Conservation (phyloP, 2,797 vertebrate species). For the Tokudaia tokunoshimensis region DNA sequence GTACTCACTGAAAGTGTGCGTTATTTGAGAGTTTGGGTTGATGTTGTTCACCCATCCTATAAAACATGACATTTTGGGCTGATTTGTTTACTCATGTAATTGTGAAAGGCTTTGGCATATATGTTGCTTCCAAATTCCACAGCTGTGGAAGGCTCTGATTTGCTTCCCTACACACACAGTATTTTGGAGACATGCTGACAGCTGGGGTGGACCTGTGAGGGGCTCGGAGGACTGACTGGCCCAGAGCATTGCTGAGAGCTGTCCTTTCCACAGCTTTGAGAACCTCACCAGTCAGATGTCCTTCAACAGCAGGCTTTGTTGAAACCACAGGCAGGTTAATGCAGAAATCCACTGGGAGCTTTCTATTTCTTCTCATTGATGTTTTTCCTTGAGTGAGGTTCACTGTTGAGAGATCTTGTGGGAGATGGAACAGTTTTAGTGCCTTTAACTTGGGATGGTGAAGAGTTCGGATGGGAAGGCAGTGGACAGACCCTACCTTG, state of each 20-base stretch:
- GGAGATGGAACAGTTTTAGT: not conserved
- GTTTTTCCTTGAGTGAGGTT: not conserved
- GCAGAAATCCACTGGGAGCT: not conserved
- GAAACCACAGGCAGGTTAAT: not conserved
- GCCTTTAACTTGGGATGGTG: not conserved
- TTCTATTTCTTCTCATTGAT: not conserved
- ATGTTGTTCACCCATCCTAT: not conserved
- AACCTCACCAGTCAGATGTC: not conserved
- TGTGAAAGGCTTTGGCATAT: not conserved
- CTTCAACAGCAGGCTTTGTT: not conserved
- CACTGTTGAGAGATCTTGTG: not conserved
- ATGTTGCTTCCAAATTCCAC: not conserved
- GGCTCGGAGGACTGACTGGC: not conserved
- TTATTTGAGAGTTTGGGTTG: not conserved
- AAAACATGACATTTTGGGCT: not conserved
- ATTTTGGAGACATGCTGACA: not conserved
- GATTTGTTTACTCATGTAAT: not conserved
- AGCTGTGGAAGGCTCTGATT: not conserved
- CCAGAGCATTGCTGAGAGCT: not conserved
- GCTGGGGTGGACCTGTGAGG: not conserved
- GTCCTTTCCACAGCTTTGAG: not conserved
- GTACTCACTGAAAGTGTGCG: not conserved
- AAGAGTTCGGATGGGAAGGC: not conserved
- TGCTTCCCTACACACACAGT: not conserved
- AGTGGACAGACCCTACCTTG: not conserved